phyloP scores from a whole-genome alignment of 2,113 vertebrate genomes.

The Podarcis cretensis region DNA sequence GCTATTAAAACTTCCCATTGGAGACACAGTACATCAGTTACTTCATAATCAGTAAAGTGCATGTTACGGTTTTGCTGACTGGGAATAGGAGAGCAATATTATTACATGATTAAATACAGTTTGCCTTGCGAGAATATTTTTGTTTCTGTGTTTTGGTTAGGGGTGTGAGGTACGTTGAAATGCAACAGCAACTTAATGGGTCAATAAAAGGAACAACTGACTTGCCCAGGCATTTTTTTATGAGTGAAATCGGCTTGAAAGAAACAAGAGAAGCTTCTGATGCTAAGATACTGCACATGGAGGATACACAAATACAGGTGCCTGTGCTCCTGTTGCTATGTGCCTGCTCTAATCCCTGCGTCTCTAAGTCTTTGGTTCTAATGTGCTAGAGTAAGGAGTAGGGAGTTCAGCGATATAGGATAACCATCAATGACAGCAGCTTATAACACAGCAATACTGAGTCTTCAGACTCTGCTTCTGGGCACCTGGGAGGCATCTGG shows the following conservation, averaged over 20 bases:
- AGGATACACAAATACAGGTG: neutral
- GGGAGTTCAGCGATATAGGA: neutral
- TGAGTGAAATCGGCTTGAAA: neutral
- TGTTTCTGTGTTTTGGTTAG: neutral
- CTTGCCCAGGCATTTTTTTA: neutral
- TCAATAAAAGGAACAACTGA: slow-evolving; percentile 20
- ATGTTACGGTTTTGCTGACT: slow-evolving; percentile 54
- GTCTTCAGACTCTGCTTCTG: neutral
- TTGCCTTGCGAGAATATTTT: slow-evolving; percentile 18
- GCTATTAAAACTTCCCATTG: slow-evolving; percentile 44
- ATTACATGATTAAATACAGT: slow-evolving; percentile 19
- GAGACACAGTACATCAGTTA: slow-evolving; percentile 25
- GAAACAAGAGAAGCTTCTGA: neutral
- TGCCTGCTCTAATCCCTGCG: no score
- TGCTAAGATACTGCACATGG: neutral
- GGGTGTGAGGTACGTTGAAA: slow-evolving; percentile 5
- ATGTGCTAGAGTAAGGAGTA: neutral
- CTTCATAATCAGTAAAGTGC: slow-evolving; percentile 42
- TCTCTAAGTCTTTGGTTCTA: neutral
- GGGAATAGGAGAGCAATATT: slow-evolving; percentile 26
- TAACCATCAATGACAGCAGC: neutral
- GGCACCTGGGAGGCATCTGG: neutral
- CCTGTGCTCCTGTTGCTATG: neutral
- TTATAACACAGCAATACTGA: neutral
- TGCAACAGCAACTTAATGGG: slow-evolving; percentile 42